Base-by-base conservation (phyloP, 2,797 vertebrate genomes). In the Falco cherrug region DNA sequence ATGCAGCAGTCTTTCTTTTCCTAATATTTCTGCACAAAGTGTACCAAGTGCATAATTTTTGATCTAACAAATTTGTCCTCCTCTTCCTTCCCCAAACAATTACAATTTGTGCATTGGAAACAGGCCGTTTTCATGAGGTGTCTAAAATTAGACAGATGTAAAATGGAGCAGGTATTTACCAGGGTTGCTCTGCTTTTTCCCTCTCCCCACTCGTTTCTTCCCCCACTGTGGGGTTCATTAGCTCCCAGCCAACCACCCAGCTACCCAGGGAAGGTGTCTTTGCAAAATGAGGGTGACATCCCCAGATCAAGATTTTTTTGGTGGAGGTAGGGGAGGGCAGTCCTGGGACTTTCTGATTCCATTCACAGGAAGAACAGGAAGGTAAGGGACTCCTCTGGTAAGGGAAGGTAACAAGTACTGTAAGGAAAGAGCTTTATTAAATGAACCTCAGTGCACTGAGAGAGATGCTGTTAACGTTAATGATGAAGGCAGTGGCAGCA, bases 141-240 rank as follows among this genome's bases (percentile, higher is more conserved):
- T 68, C 50, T 82, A 53, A 70, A 84, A 39, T 39, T 39, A 73
- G 64, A 67, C 45, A 70, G 29, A 53, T 41, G 25, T 69, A 79
- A 89, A 83, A 67, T 39, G 70, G 67, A 93, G 53, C 37, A 60
- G 56, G 10, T 90, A 29, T 96, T 96, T 86, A 87, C 28, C 43
- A 29, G 43, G 45, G 71, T 43, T 64, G 61, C 28, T 87, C 43
- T 87, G 84, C 24, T 16, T 83, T 82, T 87, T 84, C 18, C 6
- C 82, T 19, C 35, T 76, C 19, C 11, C 11, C 8, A 9, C 13
- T 83, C 11, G 18, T 57, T 85, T 79, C 21, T 89, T 74, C 19
- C 20, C 9, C 31, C 2, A 4, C 10, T 35, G 43, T 51, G 39
- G 48, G 48, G 79, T 87, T 90, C 31, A 14, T 60, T 79, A 87